Base-by-base conservation (phyloP, 2,113 vertebrate genomes). In the Chaetodon auriga region DNA sequence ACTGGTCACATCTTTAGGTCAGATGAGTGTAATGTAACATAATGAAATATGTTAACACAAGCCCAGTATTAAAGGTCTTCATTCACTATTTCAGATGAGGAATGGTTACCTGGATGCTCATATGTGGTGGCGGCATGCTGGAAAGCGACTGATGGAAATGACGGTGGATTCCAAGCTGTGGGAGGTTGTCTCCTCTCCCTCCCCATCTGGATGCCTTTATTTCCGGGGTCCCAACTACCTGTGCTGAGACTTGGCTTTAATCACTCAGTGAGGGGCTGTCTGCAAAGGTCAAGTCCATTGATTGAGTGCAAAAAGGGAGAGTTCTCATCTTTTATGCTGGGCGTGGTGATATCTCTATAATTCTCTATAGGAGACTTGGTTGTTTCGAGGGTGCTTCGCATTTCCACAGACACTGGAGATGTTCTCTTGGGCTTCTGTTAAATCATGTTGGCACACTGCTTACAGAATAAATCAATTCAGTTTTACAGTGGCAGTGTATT, bases 251-350 rank as follows among this genome's bases (percentile, higher is more conserved):
- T 90, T 73, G 84, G 87, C 83, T 93, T 95, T 94, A 95, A 95
- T 95, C 95, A 95, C 95, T 92, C 94, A 92, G 93, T 83, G 35
- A 88, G 93, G 86, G 83, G 88, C 90, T 79, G 86, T 89, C 92
- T 89, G 87, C 90, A 95, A 95, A 95, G 95, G 93, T 95, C 95
- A 94, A 86, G 91, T 80, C 75, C 85, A 80, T 76, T 95, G 95
- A 95, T 95, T 86, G 93, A 94, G 85, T 89, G 87, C 13, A 61
- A 81, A 84, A 85, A 90, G 85, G 68, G 83, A 88, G 84, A 91
- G 88, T 89, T 92, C 91, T 94, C 94, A 92, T 95, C 90, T 91
- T 88, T 93, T 91, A 94, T 83, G 84, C 79, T 51, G 21, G 75
- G 87, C 73, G 35, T 81, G 88, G 84, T 89, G 88, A 94, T 88